A percentile compares a stretch with the other conserved stretches of the same genome.
phyloP scores from a whole-genome alignment of 2,888 invertebrate genomes.

The Peribatodes rhomboidaria region DNA sequence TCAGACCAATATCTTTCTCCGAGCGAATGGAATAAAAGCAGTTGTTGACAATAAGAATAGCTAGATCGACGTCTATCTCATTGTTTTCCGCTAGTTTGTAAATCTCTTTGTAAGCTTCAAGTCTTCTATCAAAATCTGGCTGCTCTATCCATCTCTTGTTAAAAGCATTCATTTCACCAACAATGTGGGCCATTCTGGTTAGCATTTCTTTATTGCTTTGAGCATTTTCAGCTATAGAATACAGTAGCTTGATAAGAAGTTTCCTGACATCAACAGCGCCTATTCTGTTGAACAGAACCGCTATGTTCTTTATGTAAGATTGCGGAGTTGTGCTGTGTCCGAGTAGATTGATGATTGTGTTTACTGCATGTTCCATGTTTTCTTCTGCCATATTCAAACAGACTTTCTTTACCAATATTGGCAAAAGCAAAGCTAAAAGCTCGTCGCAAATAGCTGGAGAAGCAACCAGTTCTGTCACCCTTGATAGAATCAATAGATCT shows the following conservation, averaged over 20 bases:
- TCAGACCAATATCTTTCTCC: constrained; percentile 94
- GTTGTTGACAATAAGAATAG: constrained; percentile 92
- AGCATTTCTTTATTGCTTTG: constrained; percentile 72
- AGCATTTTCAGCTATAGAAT: constrained; percentile 85
- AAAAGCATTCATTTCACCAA: constrained; percentile 93
- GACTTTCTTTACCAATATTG: constrained; percentile 90
- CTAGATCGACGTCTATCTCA: constrained; percentile 88
- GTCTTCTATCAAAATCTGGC: constrained; percentile 94
- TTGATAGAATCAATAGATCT: constrained; percentile 91
- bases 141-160: constrained; percentile 96
- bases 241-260: constrained; percentile 88
- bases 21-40: constrained; percentile 92
- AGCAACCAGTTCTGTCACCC: constrained; percentile 91
- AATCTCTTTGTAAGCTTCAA: constrained; percentile 92
- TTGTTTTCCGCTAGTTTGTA: constrained; percentile 81
- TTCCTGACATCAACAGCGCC: constrained; percentile 89
- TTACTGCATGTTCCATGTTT: constrained; percentile 89
- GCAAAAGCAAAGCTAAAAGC: constrained; percentile 89
- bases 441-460: constrained; percentile 89
- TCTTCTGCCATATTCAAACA: constrained; percentile 88
- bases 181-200: constrained; percentile 83
- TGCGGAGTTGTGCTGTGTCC: constrained; percentile 89
- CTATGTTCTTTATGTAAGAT: constrained; percentile 89
- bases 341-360: constrained; percentile 91
- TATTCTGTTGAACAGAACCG: constrained; percentile 91